Conservation (phyloP, 1,140 invertebrate genomes). For the Apis cerana region DNA sequence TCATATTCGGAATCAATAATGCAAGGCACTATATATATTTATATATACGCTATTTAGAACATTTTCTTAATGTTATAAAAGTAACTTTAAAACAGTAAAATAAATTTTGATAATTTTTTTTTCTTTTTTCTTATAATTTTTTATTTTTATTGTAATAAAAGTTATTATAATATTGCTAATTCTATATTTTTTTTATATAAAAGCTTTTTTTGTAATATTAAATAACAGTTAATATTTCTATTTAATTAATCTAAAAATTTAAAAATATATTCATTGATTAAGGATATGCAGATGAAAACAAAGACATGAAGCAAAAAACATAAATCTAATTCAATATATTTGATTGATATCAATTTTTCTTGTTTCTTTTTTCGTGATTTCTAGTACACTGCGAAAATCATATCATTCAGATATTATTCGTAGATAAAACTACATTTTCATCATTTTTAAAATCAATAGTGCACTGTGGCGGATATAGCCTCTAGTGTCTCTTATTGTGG, state of each 20-base stretch:
- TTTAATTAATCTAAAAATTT: background rate
- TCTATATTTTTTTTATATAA: too few relatives aligned
- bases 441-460: constrained; percentile 51
- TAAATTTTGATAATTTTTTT: too few relatives aligned
- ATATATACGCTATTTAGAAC: background rate
- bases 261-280: background rate
- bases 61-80: background rate
- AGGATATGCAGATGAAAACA: background rate
- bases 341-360: constrained; percentile 22
- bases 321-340: constrained; percentile 45
- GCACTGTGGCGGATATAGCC: constrained; percentile 30
- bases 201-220: too few relatives aligned
- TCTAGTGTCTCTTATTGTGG: constrained; percentile 65
- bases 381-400: background rate
- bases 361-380: background rate
- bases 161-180: too few relatives aligned
- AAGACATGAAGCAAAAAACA: background rate
- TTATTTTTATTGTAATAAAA: background rate
- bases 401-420: constrained; percentile 42
- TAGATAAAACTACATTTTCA: constrained; percentile 41
- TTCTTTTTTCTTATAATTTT: background rate
- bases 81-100: background rate
- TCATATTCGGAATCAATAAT: constrained; percentile 17
- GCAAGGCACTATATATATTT: background rate
- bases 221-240: background rate